Base-by-base conservation (phyloP, 2,797 vertebrate species). In the Sebastes steindachneri region DNA sequence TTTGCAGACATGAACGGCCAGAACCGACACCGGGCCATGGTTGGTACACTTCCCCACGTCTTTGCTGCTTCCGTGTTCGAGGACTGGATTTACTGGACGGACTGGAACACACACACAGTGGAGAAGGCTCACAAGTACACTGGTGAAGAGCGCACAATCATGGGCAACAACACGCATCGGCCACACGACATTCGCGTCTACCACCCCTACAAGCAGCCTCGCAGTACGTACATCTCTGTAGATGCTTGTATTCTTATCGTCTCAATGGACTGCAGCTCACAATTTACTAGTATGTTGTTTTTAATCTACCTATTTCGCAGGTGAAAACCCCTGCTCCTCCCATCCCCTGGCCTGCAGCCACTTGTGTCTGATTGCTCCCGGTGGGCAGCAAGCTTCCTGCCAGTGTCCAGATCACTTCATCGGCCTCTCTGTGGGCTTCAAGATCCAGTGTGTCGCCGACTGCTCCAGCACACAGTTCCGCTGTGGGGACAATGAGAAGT, bases 401-500 rank as follows among this genome's bases (percentile, higher is more conserved):
- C 57, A 90, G 71, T 96, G 95, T 88, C 95, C 95, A 0, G 94
- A 96, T 90, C 83, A 95, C 78, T 96, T 95, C 81, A 93, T 95
- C 1, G 86, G 54, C 41, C 1, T 95, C 3, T 14, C 68, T 4
- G 31, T 95, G 41, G 95, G 94, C 81, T 94, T 95, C 67, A 88
- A 73, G 65, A 80, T 95, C 87, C 94, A 93, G 86, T 95, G 95
- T 84, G 94, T 95, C 1, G 93, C 95, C 1, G 94, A 96, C 89
- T 96, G 95, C 77, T 95, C 94, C 91, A 95, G 95, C 85, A 95
- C 94, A 7, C 93, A 95, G 90, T 96, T 94, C 86, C 94, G 95
- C 88, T 96, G 95, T 68, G 94, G 93, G 4, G 95, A 96, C 92
- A 95, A 95, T 33, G 94, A 95, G 65, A 95, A 82, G 94, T 95